Evolutionary conservation across 2,888 invertebrate genomes (phyloP).

Genomic region (Apodemia duryi): DNA sequence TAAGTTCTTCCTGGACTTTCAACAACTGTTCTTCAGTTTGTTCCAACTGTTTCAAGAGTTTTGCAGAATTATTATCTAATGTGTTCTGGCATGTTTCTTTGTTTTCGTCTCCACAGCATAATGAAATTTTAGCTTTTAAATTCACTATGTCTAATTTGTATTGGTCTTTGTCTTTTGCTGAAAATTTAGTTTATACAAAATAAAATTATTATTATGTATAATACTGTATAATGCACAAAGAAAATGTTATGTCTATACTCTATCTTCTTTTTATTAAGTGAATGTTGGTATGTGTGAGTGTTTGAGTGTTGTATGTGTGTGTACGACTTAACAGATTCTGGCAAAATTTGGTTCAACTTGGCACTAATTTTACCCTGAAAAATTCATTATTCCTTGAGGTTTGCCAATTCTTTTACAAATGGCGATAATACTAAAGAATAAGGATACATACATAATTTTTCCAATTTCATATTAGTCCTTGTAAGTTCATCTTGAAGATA

Average conservation of each 20-base stretch:
- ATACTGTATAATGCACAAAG: too few relatives aligned
- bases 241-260: constrained; percentile 1
- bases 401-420: not conserved
- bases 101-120: constrained; percentile 51
- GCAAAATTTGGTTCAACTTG: too few relatives aligned
- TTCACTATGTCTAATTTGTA: constrained; percentile 58
- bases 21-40: constrained; percentile 73
- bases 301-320: too few relatives aligned
- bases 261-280: too few relatives aligned
- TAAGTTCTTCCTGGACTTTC: constrained; percentile 69
- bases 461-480: constrained; percentile 70
- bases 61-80: constrained; percentile 33
- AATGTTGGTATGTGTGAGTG: too few relatives aligned
- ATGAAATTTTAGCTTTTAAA: constrained; percentile 58
- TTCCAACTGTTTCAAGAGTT: constrained; percentile 66
- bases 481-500: constrained; percentile 81
- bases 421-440: not conserved
- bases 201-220: too few relatives aligned
- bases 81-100: constrained; percentile 38
- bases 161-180: constrained; percentile 66
- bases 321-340: too few relatives aligned
- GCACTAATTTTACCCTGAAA: too few relatives aligned
- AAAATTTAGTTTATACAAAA: constrained; percentile 23
- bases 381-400: too few relatives aligned
- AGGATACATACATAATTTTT: constrained; percentile 68